These are phyloP conservation scores for Macaria notata DNA, from an alignment of 2,888 invertebrate genomes.

Conservation along the genomic window DNA sequence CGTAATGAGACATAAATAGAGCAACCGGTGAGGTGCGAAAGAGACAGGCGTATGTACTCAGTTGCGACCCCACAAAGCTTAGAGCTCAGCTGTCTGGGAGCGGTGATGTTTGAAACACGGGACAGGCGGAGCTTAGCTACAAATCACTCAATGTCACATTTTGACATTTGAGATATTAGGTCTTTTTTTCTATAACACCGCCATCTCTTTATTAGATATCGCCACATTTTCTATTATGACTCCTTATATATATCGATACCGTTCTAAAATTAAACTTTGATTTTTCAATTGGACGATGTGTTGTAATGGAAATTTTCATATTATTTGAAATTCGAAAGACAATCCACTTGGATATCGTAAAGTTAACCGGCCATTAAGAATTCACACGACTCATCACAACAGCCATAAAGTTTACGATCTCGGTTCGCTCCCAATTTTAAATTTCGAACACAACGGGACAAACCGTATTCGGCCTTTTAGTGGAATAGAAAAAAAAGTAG, in stretches of 20 bases:
- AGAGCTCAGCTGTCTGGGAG: conserved; percentile 80
- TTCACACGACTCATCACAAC: conserved; percentile 64
- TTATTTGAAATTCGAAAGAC: conserved; percentile 37
- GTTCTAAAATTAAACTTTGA: not conserved
- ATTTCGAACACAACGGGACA: conserved; percentile 54
- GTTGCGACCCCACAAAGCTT: conserved; percentile 72
- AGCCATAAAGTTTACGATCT: conserved; percentile 67
- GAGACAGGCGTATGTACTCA: conserved; percentile 66
- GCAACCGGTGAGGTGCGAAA: conserved; percentile 50
- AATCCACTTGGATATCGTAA: conserved; percentile 31
- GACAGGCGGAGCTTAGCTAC: conserved; percentile 84
- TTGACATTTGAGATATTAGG: conserved; percentile 84
- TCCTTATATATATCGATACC: not conserved
- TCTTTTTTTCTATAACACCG: conserved; percentile 81
- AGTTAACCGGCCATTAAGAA: conserved; percentile 53
- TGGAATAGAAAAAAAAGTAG: conserved; percentile 45
- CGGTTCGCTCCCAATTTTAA: conserved; percentile 59
- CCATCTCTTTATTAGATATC: conserved; percentile 62
- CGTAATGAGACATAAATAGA: conserved; percentile 61
- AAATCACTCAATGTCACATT: conserved; percentile 84
- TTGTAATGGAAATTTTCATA: conserved; percentile 19
- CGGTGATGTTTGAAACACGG: conserved; percentile 83
- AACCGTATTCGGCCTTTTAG: conserved; percentile 44
- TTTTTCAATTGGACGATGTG: not conserved
- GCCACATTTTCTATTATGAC: conserved; percentile 17